Evolutionary conservation across 1,140 invertebrate genomes (phyloP).

Genomic region (Drosophila kikkawai): DNA sequence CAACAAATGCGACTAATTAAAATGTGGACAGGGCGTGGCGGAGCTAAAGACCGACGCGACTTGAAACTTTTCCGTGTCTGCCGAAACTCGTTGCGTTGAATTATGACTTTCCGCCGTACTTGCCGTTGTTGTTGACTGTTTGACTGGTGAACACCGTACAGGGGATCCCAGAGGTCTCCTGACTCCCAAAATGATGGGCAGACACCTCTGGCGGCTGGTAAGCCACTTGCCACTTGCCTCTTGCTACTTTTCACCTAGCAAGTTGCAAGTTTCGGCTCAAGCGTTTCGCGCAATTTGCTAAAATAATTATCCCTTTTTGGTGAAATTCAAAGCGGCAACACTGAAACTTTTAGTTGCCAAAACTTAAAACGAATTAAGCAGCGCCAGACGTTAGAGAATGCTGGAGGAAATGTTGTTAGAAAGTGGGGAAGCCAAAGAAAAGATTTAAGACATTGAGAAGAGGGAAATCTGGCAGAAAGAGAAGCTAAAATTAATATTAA

Average conservation of each 20-base stretch:
- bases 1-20: conserved; percentile 82
- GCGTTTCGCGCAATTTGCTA: conserved; percentile 74
- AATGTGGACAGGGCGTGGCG: conserved; percentile 61
- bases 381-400: conserved; percentile 39
- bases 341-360: conserved; percentile 70
- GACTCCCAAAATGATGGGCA: conserved; percentile 4
- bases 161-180: conserved; percentile 3
- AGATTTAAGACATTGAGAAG: not conserved
- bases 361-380: conserved; percentile 75
- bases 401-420: conserved; percentile 4
- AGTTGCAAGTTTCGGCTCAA: conserved; percentile 51
- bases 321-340: conserved; percentile 73
- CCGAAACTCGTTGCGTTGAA: conserved; percentile 41
- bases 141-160: conserved; percentile 34
- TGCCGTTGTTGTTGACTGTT: conserved; percentile 42
- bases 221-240: conserved; percentile 25
- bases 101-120: conserved; percentile 49
- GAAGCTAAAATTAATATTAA: not conserved
- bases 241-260: conserved; percentile 19
- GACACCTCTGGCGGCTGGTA: conserved; percentile 12
- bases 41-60: conserved; percentile 23
- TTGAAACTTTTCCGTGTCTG: conserved; percentile 31
- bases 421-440: not conserved
- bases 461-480: not conserved
- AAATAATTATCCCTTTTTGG: conserved; percentile 79